phyloP scores from a whole-genome alignment of 2,797 vertebrate genomes.

The Oreochromis grahami region DNA sequence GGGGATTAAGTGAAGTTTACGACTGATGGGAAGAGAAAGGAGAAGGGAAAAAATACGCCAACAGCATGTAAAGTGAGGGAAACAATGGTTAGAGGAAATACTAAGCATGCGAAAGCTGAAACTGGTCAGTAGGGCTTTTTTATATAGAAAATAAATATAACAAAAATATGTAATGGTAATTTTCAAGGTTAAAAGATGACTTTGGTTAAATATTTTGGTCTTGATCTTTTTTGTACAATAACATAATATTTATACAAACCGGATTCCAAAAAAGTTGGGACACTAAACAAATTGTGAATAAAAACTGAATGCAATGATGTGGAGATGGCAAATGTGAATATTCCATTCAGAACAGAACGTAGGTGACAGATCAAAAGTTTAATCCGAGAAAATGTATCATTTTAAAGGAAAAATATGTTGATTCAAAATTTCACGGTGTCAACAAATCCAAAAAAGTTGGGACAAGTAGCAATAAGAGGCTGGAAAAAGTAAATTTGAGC shows the following conservation, averaged over 20 bases:
- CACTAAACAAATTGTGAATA: too few species aligned
- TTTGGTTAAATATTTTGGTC: not conserved
- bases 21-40: constrained; percentile 4
- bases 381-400: too few species aligned
- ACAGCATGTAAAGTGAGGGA: not conserved
- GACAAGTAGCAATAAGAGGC: too few species aligned
- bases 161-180: not conserved
- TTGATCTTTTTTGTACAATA: not conserved
- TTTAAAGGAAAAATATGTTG: too few species aligned
- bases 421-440: too few species aligned
- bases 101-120: not conserved
- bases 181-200: not conserved
- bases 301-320: too few species aligned
- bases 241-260: not conserved
- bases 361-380: too few species aligned
- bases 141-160: not conserved
- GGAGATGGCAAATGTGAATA: too few species aligned
- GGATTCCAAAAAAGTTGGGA: too few species aligned
- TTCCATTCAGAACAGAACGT: too few species aligned
- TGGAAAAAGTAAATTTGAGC: too few species aligned
- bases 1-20: constrained; percentile 29
- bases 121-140: not conserved
- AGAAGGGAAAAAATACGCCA: not conserved
- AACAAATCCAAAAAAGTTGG: too few species aligned
- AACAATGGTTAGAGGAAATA: not conserved